These are phyloP conservation scores for Mormoops blainvillei DNA, from an alignment of 2,113 vertebrate species.

Conservation along the genomic window DNA sequence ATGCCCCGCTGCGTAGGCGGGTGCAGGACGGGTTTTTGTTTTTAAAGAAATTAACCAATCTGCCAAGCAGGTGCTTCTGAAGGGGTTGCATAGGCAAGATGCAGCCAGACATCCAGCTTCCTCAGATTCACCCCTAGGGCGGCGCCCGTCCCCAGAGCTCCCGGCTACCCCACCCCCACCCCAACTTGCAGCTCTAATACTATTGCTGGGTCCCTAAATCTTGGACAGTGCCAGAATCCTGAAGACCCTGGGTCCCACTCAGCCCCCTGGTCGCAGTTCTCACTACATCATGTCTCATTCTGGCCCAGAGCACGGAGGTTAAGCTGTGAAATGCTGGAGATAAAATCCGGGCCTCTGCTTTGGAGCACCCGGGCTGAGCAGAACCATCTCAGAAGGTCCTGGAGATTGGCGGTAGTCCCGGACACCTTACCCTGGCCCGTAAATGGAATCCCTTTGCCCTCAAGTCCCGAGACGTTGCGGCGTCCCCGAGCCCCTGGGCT, in stretches of 20 bases:
- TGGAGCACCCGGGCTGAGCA: neutral
- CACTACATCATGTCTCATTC: neutral
- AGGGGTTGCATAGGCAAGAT: neutral
- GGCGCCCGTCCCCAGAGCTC: conserved; percentile 39
- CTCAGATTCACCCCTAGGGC: conserved; percentile 69
- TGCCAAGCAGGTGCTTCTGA: conserved; percentile 4
- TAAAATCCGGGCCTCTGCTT: neutral
- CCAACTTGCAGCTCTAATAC: neutral
- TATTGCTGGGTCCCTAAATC: neutral
- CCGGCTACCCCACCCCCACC: neutral
- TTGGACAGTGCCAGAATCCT: neutral
- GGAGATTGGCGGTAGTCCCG: neutral
- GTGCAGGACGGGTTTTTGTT: conserved; percentile 23
- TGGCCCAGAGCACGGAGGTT: neutral
- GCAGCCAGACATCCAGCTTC: neutral
- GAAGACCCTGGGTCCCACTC: neutral
- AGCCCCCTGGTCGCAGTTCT: neutral
- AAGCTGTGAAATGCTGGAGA: neutral
- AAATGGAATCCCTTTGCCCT: conserved; percentile 19
- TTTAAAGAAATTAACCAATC: conserved; percentile 44
- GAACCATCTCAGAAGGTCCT: conserved; percentile 21
- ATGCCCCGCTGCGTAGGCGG: neutral
- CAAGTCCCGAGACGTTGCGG: neutral
- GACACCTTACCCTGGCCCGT: conserved; percentile 18
- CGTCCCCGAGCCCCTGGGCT: neutral